phyloP scores from a whole-genome alignment of 2,888 invertebrate genomes.

The Phorcus lineatus region DNA sequence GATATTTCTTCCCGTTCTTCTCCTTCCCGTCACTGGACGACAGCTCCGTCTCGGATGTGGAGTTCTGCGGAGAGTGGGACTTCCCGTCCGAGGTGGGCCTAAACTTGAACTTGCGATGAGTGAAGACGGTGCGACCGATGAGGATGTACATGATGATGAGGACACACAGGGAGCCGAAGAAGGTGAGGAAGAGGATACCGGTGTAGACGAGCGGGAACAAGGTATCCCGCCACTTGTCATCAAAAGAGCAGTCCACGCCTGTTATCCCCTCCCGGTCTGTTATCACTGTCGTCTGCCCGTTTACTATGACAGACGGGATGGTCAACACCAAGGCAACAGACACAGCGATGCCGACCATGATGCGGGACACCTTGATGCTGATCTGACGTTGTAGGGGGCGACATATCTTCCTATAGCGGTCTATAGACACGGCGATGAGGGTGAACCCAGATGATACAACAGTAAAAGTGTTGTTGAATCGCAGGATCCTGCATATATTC shows the following conservation, averaged over 20 bases:
- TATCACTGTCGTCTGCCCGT: constrained; percentile 46
- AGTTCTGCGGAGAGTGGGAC: constrained; percentile 14
- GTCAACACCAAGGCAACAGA: constrained; percentile 47
- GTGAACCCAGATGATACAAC: constrained; percentile 60
- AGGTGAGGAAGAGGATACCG: constrained; percentile 44
- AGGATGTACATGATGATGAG: constrained; percentile 49
- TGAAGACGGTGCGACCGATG: constrained; percentile 47
- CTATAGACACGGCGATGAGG: constrained; percentile 58
- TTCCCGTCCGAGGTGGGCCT: background rate
- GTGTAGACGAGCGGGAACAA: constrained; percentile 50
- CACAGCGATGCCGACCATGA: constrained; percentile 47
- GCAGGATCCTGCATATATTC: constrained; percentile 51
- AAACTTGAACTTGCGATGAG: constrained; percentile 33
- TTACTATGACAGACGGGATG: constrained; percentile 49
- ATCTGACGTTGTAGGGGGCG: constrained; percentile 51
- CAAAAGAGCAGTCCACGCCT: constrained; percentile 58
- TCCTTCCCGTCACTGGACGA: constrained; percentile 33
- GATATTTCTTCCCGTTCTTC: constrained; percentile 32
- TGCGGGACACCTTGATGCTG: constrained; percentile 44
- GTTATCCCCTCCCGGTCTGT: constrained; percentile 45
- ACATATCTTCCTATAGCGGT: constrained; percentile 58
- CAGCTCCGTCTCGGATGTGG: constrained; percentile 19
- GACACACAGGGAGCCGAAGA: constrained; percentile 40
- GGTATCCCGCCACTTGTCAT: constrained; percentile 43
- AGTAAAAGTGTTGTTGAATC: constrained; percentile 53